These are phyloP conservation scores for Myotis daubentonii DNA, from an alignment of 2,797 vertebrate species.

Conservation along the genomic window DNA sequence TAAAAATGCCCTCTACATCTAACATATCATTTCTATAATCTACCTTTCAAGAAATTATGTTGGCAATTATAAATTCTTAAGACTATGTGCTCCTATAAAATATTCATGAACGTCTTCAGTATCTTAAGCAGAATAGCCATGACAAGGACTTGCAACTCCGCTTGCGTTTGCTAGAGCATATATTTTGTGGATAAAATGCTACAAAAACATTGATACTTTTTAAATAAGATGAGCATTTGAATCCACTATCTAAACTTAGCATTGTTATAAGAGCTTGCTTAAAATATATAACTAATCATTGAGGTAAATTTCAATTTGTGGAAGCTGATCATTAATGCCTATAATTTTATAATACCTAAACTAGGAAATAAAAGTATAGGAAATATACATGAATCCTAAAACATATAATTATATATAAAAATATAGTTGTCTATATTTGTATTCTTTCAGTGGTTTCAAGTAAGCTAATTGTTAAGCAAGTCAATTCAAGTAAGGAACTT, in stretches of 20 bases:
- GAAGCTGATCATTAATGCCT: background rate
- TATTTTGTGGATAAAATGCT: background rate
- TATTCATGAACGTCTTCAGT: constrained; percentile 51
- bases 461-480: too few species aligned
- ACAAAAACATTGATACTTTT: background rate
- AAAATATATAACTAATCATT: background rate
- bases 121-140: constrained; percentile 4
- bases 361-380: background rate
- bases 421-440: too few species aligned
- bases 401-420: background rate
- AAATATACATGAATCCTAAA: background rate
- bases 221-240: background rate
- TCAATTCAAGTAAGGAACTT: too few species aligned
- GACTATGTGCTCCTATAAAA: constrained; percentile 22
- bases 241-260: background rate
- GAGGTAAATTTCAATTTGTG: background rate
- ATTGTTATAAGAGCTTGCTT: background rate
- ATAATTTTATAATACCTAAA: constrained; percentile 1
- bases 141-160: background rate
- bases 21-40: constrained; percentile 14
- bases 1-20: constrained; percentile 3
- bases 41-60: constrained; percentile 48
- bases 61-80: constrained; percentile 65
- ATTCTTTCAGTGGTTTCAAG: too few species aligned
- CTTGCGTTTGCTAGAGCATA: background rate